Evolutionary conservation across 2,113 vertebrate species (phyloP), one percentile per base, ranked within the genome.

Genomic region (Lycaon pictus): DNA sequence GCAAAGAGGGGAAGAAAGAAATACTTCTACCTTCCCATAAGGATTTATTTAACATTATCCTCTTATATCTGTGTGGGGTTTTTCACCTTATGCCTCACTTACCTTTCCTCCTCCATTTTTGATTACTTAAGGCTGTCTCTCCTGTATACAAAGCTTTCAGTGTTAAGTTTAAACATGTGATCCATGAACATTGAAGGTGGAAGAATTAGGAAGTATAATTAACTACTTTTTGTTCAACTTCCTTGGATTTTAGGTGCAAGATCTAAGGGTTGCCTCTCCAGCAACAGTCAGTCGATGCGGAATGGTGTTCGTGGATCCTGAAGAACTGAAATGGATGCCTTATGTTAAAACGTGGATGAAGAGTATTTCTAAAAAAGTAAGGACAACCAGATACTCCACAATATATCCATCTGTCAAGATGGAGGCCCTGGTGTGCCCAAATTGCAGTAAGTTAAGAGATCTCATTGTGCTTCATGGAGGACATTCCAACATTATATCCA

Each of bases 261-360:
- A 99, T 92, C 98, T 99, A 89, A 99, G 97, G 32, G 99, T 99
- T 62, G 99, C 99, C 29, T 99, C 99, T 79, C 99, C 99, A 65
- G 99, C 99, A 15, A 99, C 99, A 4, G 99, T 99, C 97, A 99
- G 99, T 94, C 99, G 99, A 13, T 99, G 99, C 98, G 99, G 99
- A 88, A 99, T 99, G 99, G 99, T 99, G 17, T 99, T 99, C 94
- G 98, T 99, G 80, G 99, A 99, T 97, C 98, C 99, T 1, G 99
- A 99, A 29, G 99, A 99, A 93, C 98, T 99, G 51, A 99, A 99
- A 91, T 99, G 99, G 99, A 98, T 99, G 98, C 99, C 99, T 25
- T 99, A 99, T 37, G 99, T 99, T 25, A 98, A 99, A 97, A 99
- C 99, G 2, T 99, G 99, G 99, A 98, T 99, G 93, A 97, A 94